phyloP scores from a whole-genome alignment of 1,140 invertebrate species.

The Propsilocerus akamusi region DNA sequence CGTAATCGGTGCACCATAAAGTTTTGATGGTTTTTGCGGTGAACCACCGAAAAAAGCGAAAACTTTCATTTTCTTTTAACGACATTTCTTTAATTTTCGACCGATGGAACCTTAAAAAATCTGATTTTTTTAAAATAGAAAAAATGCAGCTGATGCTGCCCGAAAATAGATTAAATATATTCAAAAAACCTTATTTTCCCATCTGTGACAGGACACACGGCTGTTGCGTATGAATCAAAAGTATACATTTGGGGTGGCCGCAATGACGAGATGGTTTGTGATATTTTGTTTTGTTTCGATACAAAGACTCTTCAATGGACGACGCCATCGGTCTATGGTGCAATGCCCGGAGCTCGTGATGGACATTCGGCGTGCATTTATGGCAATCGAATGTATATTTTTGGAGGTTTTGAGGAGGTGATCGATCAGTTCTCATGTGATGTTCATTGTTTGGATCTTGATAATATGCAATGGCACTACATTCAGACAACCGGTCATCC shows the following conservation, averaged over 20 bases:
- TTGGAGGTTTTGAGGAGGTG: conserved; percentile 71
- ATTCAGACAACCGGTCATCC: conserved; percentile 34
- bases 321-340: conserved; percentile 39
- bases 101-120: not conserved
- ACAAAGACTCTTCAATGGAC: conserved; percentile 51
- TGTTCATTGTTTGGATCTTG: conserved; percentile 54
- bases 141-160: too few relatives aligned
- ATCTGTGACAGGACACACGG: conserved; percentile 86
- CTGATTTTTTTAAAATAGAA: not conserved
- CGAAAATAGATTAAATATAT: too few relatives aligned
- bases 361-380: conserved; percentile 79
- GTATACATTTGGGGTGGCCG: conserved; percentile 78
- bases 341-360: conserved; percentile 59
- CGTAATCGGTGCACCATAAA: too few relatives aligned
- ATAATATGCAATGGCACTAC: conserved; percentile 49
- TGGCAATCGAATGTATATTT: conserved; percentile 69
- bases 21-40: not conserved
- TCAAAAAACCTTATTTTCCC: too few relatives aligned
- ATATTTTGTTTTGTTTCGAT: conserved; percentile 60
- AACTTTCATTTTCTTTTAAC: not conserved
- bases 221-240: conserved; percentile 52
- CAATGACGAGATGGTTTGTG: conserved; percentile 65
- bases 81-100: not conserved
- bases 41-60: not conserved
- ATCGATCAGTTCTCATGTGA: conserved; percentile 62